Percentiles rank a stretch among this genome's conserved stretches.
phyloP scores from a whole-genome alignment of 2,113 vertebrate genomes.

The Python bivittatus region DNA sequence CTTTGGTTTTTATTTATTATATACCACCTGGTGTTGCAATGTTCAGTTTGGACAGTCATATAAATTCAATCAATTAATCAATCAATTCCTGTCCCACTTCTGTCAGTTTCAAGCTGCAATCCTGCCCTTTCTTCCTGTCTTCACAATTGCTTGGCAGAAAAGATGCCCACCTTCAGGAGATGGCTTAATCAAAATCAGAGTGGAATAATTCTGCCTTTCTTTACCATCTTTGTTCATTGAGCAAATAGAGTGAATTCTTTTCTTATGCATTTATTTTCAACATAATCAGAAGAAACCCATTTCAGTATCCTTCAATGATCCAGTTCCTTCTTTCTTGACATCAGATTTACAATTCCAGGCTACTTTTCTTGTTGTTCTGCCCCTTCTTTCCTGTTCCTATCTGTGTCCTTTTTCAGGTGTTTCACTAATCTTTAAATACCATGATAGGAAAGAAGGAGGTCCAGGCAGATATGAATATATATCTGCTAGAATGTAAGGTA shows the following conservation, averaged over 20 bases:
- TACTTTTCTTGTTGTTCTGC: neutral
- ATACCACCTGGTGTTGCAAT: neutral
- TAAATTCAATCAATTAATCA: neutral
- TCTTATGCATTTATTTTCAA: neutral
- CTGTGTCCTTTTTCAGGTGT: neutral
- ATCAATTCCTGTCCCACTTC: neutral
- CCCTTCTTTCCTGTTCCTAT: neutral
- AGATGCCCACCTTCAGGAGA: neutral
- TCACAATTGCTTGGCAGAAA: neutral
- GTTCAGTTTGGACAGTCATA: neutral
- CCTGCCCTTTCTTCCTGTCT: neutral
- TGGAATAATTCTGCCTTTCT: neutral
- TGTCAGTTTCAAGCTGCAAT: neutral
- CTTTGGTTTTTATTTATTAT: neutral
- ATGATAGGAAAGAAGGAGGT: neutral
- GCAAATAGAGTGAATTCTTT: neutral
- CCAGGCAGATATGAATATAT: neutral
- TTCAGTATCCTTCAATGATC: neutral
- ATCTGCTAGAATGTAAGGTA: neutral
- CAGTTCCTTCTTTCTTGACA: neutral
- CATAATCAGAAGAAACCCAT: neutral
- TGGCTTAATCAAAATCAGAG: neutral
- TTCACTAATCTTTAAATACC: neutral
- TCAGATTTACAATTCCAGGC: neutral
- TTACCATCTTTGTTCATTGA: neutral